Percentiles rank a stretch among this genome's conserved stretches.
These are phyloP conservation scores for Mantis religiosa DNA, from an alignment of 2,888 invertebrate genomes.

Conservation along the genomic window DNA sequence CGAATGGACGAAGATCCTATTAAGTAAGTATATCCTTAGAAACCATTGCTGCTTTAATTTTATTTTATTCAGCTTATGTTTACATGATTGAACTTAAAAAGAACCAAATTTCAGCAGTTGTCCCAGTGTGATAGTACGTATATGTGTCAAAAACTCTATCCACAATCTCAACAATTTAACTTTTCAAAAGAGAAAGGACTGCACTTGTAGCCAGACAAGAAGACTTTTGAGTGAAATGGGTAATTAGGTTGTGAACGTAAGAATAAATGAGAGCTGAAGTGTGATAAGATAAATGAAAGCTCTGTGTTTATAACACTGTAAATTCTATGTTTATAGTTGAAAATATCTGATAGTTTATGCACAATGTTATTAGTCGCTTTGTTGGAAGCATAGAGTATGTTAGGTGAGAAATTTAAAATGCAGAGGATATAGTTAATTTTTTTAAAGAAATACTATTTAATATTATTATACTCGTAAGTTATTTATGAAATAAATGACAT, in stretches of 20 bases:
- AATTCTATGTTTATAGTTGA: neutral
- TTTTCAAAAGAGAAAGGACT: neutral
- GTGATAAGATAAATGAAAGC: neutral
- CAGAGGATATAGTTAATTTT: neutral
- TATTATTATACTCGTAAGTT: neutral
- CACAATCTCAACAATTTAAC: neutral
- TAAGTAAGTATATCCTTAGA: neutral
- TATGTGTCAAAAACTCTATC: neutral
- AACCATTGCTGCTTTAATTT: neutral
- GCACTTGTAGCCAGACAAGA: too few relatives aligned
- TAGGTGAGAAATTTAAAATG: neutral
- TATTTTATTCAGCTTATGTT: neutral
- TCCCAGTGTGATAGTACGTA: neutral
- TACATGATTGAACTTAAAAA: neutral
- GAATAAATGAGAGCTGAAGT: neutral
- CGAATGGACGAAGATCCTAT: neutral
- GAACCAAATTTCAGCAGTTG: neutral
- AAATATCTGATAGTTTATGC: neutral
- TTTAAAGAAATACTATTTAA: neutral
- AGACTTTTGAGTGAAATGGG: neutral
- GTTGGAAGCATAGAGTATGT: neutral
- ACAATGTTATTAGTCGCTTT: neutral
- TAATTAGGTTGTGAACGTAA: neutral
- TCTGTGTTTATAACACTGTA: neutral
- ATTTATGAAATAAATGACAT: neutral